A percentile compares a stretch with the other conserved stretches of the same genome.
These are phyloP conservation scores for Aphelenchoides avenae DNA, from an alignment of 1,140 invertebrate species.

Conservation along the genomic window DNA sequence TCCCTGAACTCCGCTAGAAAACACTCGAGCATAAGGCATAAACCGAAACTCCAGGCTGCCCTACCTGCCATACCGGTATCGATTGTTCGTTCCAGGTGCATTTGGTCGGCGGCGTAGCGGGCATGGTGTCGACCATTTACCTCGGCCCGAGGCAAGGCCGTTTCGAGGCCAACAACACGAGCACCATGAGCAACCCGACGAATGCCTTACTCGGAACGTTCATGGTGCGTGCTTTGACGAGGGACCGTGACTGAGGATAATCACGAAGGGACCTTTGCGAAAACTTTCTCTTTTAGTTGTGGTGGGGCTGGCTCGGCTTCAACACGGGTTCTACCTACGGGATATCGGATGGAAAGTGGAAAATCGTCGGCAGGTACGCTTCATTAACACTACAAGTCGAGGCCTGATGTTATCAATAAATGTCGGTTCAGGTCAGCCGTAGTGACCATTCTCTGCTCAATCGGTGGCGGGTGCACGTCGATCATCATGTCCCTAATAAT, in stretches of 20 bases:
- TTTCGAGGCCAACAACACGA: too few species aligned
- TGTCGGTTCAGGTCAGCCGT: slow-evolving; percentile 69
- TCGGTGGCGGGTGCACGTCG: slow-evolving; percentile 77
- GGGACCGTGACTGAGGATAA: too few species aligned
- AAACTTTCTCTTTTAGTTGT: too few species aligned
- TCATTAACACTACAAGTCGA: neutral
- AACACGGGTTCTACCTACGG: slow-evolving; percentile 74
- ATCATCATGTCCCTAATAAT: slow-evolving; percentile 65
- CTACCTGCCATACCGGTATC: too few species aligned
- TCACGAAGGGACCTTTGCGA: too few species aligned
- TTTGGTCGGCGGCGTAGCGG: slow-evolving; percentile 73
- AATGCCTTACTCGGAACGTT: slow-evolving; percentile 86
- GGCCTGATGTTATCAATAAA: neutral
- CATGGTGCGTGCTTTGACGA: slow-evolving; percentile 76
- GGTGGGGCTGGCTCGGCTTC: too few species aligned
- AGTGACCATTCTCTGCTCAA: slow-evolving; percentile 79
- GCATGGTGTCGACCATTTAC: slow-evolving; percentile 81
- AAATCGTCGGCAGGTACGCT: slow-evolving; percentile 73
- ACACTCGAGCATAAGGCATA: too few species aligned
- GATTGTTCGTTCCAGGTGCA: too few species aligned
- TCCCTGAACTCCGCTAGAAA: too few species aligned
- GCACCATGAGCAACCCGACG: slow-evolving; percentile 65
- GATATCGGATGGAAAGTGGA: slow-evolving; percentile 72
- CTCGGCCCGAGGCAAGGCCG: slow-evolving; percentile 70
- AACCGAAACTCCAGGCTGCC: too few species aligned